A percentile compares a stretch with the other conserved stretches of the same genome.
Conservation (phyloP, 2,888 invertebrate genomes). For the Dryobota labecula region DNA sequence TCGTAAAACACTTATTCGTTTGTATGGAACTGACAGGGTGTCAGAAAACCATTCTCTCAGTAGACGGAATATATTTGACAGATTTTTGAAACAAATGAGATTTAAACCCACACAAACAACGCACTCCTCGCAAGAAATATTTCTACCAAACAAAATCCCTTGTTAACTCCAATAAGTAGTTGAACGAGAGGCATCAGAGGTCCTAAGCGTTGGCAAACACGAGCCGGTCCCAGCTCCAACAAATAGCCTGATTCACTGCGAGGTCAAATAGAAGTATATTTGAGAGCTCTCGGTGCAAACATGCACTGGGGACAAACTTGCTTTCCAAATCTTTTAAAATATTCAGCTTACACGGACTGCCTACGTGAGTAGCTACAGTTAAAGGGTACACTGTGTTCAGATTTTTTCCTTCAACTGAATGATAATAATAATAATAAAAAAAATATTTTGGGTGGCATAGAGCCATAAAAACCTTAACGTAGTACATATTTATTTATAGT, state of each 20-base stretch:
- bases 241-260: slow-evolving; percentile 66
- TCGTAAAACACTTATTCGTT: too few relatives aligned
- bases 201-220: slow-evolving; percentile 60
- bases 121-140: slow-evolving; percentile 14
- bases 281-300: slow-evolving; percentile 56
- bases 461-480: too few relatives aligned
- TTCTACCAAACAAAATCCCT: slow-evolving; percentile 28
- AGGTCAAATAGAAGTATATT: slow-evolving; percentile 66
- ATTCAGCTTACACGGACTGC: slow-evolving; percentile 57
- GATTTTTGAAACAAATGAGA: neutral
- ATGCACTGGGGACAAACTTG: slow-evolving; percentile 63
- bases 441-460: too few relatives aligned
- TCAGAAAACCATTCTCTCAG: too few relatives aligned
- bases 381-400: neutral
- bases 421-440: too few relatives aligned
- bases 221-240: slow-evolving; percentile 43
- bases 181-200: slow-evolving; percentile 36
- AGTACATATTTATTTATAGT: too few relatives aligned
- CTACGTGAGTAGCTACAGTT: slow-evolving; percentile 22
- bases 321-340: slow-evolving; percentile 67
- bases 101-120: neutral
- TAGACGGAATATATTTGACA: too few relatives aligned
- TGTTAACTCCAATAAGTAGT: slow-evolving; percentile 43
- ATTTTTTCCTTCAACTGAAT: neutral
- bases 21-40: too few relatives aligned